Base-by-base conservation (phyloP, 2,797 vertebrate genomes). In the Enteromius paludinosus region DNA sequence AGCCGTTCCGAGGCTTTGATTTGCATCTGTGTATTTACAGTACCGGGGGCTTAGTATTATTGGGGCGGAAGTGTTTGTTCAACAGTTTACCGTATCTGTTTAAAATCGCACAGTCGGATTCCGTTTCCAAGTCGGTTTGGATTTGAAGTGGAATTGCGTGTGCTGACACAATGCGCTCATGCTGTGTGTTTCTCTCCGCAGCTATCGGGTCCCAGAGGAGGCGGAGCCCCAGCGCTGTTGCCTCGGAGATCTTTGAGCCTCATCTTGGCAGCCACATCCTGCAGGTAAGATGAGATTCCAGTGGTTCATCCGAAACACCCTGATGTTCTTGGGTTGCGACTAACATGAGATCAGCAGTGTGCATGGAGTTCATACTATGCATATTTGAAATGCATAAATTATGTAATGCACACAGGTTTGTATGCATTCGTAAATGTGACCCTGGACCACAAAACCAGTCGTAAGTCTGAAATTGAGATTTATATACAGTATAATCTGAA, bases 221-320 rank as follows among this genome's bases (percentile, higher is more conserved):
- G 94, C 96, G 95, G 92, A 96, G 94, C 89, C 96, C 96, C 91
- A 96, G 94, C 88, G 92, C 92, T 83, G 88, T 97, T 83, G 97
- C 97, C 89, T 94, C 96, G 77, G 97, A 98, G 91, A 96, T 99
- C 90, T 99, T 98, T 90, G 98, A 99, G 85, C 96, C 96, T 92
- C 97, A 99, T 93, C 95, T 98, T 93, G 98, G 97, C 93, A 99
- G 98, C 94, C 97, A 99, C 95, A 98, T 99, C 93, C 93, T 99
- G 90, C 98, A 99, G 98, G 98, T 99, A 97, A 79, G 91, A 90
- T 20, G 56, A 74, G 18, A 66, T 82, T 71, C 18, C 49, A 11
- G 65, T 15, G 54, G 17, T 33, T 43, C 10, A 30, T 43, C 15
- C 11, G 10, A 66, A 49, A 54, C 30, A 18, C 15, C n/a, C 47